Percentiles rank a stretch among this genome's conserved stretches.
These are phyloP conservation scores for Troilus luridus DNA, from an alignment of 2,888 invertebrate genomes.

Conservation along the genomic window DNA sequence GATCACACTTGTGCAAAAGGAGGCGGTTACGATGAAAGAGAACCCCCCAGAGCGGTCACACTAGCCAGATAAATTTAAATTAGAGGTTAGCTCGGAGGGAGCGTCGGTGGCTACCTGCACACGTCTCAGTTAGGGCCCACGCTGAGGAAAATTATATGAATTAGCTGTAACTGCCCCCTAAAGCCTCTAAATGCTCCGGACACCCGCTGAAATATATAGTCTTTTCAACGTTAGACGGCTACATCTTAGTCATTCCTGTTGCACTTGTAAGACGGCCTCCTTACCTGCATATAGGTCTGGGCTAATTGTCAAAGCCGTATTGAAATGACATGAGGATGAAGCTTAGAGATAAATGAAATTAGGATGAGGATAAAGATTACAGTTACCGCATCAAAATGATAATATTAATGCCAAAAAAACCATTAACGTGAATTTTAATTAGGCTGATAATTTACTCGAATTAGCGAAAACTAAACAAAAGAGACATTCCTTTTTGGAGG, in stretches of 20 bases:
- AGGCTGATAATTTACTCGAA: no score
- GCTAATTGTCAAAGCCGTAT: background rate
- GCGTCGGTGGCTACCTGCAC: constrained; percentile 36
- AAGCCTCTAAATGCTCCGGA: constrained; percentile 28
- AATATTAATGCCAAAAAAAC: no score
- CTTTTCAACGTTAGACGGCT: constrained; percentile 23
- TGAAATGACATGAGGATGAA: no score
- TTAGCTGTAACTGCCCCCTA: constrained; percentile 41
- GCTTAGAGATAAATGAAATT: no score
- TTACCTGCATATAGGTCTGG: background rate
- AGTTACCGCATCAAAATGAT: no score
- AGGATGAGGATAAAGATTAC: no score
- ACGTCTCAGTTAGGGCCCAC: constrained; percentile 42
- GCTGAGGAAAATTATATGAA: constrained; percentile 38
- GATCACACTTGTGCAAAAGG: constrained; percentile 37
- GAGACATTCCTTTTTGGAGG: no score
- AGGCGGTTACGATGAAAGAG: constrained; percentile 44
- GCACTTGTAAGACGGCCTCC: background rate
- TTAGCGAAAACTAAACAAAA: no score
- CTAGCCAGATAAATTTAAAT: constrained; percentile 44
- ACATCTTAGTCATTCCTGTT: background rate
- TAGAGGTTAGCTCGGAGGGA: constrained; percentile 31
- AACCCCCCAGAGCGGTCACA: constrained; percentile 46
- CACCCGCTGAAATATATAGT: constrained; percentile 23
- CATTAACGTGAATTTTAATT: no score